Conservation (phyloP, 2,797 vertebrate species). For the Macrochelys suwanniensis region DNA sequence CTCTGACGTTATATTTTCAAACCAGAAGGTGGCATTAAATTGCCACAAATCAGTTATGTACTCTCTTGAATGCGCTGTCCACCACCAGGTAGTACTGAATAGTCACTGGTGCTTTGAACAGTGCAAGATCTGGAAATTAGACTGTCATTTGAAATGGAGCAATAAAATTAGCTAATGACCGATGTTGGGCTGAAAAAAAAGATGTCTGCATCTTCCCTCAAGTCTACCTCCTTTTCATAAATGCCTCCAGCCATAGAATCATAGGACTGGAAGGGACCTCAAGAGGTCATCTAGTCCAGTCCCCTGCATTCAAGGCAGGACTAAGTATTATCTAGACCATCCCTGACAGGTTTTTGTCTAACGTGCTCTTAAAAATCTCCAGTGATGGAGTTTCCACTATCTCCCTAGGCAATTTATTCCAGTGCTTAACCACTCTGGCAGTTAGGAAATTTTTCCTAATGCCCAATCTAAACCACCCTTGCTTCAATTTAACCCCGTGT, state of each 20-base stretch:
- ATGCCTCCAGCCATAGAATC: fast-evolving
- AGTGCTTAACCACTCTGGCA: too few relatives aligned
- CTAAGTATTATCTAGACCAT: too few relatives aligned
- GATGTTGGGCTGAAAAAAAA: not conserved
- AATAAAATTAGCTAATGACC: not conserved
- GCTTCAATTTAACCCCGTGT: too few relatives aligned
- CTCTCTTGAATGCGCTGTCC: fast-evolving
- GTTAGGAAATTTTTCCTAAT: too few relatives aligned
- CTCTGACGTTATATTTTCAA: not conserved
- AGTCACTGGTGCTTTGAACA: fast-evolving
- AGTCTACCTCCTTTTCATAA: fast-evolving
- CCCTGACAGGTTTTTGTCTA: too few relatives aligned
- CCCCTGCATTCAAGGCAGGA: too few relatives aligned
- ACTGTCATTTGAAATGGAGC: not conserved
- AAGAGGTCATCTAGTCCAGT: too few relatives aligned
- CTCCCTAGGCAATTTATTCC: too few relatives aligned
- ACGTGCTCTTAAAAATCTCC: too few relatives aligned
- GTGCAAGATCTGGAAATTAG: not conserved
- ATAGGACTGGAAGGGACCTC: too few relatives aligned
- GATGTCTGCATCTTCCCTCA: not conserved
- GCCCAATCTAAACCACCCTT: too few relatives aligned
- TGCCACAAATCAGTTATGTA: slow-evolving; percentile 10
- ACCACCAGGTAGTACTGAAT: not conserved
- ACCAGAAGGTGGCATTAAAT: slow-evolving; percentile 67
- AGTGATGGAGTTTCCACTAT: too few relatives aligned